Evolutionary conservation across 2,113 vertebrate species (phyloP), one percentile per base, ranked within the genome.

Genomic region (Odontophorus gujanensis): DNA sequence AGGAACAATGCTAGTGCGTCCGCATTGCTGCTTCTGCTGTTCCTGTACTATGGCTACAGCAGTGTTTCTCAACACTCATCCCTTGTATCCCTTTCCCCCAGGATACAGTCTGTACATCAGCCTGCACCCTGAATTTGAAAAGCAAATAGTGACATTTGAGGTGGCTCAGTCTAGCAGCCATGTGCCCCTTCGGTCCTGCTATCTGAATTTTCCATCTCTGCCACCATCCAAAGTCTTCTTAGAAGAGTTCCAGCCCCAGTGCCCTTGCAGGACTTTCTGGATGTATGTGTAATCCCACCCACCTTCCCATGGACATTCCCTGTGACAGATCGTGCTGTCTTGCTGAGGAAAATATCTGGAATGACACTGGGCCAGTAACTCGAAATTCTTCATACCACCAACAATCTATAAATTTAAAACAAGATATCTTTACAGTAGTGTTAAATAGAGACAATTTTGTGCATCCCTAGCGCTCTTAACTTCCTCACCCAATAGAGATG

Each of bases 11-110:
- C 13, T 58, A 78, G 48, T 0, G 2, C 72, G 80, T 26, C 85
- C 47, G 85, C 92, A 94, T 96, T 94, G 85, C 92, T 95, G 87
- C 43, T 91, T 40, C 80, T 84, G 87, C 6, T 2, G 43, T 75
- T 81, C 83, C 80, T 65, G 48, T 87, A 25, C 92, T 94, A 94
- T 93, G 92, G 92, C 92, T 95, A 95, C 90, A 84, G 95, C 79
- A 71, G 68, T 0, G 4, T 26, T 87, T 83, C 93, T 57, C 88
- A 80, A 65, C 77, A 78, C 63, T 92, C 55, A 74, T 7, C 58
- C 71, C 65, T 55, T 63, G 69, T 38, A 30, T 51, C 72, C 61
- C 51, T 51, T 25, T 51, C 73, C 61, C 77, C 45, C 8, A 16
- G 50, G 78, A 59, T 19, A 71, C 72, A 88, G 68, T 1, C 65